Evolutionary conservation across 2,888 invertebrate species (phyloP), one percentile per base, ranked within the genome.

Genomic region (Andrena praecox): DNA sequence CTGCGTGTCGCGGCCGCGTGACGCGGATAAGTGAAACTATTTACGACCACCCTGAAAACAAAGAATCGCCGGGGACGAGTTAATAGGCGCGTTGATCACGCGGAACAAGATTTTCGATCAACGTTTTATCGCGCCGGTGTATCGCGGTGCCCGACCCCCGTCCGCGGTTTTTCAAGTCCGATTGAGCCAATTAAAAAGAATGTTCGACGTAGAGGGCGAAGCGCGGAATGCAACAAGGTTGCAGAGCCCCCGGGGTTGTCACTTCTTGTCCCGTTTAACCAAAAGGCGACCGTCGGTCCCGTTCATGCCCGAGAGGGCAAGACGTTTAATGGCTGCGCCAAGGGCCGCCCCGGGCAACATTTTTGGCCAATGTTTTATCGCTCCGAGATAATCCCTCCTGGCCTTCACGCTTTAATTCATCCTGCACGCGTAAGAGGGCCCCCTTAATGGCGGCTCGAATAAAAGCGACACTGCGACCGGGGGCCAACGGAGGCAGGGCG

Each of bases 301-400:
- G n/a, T 10, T 29, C 52, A 31, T 42, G 27, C 24, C 31, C 10
- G 31, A 12, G 52, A 33, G 20, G 31, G 52, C n/a, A 35, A 48
- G 42, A 59, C 80, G 59, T 29, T 85, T 86, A 86, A 87, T 85
- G 87, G 87, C 78, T 63, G 62, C 80, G 84, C 74, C 80, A 77
- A 70, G 73, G 68, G 70, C 63, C 76, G 82, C 77, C 24, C 10
- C 72, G 68, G 71, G 85, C 80, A 85, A 87, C 85, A 86, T 86
- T 87, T 87, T 85, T 68, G 79, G 77, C 67, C 85, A 85, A 85
- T 86, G 86, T 86, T 86, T 86, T 86, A 86, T 86, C 85, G 77
- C 77, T 50, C 27, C 73, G 76, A 63, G 84, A 84, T 84, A 84
- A 87, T 87, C 83, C 87, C 76, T 83, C 70, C 74, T 66, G 82